Conservation (phyloP, 1,140 invertebrate genomes). For the Goniozus legneri region DNA sequence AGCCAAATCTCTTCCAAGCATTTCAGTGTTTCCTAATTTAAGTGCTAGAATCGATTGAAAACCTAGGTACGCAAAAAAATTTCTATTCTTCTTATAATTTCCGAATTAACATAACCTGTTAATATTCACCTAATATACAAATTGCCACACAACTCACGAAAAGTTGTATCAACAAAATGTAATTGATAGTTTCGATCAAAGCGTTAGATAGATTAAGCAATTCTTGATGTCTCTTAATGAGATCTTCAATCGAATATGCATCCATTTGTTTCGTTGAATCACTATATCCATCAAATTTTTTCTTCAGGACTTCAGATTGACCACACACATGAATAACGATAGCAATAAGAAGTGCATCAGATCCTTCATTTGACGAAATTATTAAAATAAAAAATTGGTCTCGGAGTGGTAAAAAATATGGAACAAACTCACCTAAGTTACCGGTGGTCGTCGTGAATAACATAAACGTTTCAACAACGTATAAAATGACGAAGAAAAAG, state of each 20-base stretch:
- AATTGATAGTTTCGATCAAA: slow-evolving; percentile 6
- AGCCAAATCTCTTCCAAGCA: slow-evolving; percentile 6
- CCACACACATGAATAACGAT: slow-evolving; percentile 20
- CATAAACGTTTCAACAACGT: background rate
- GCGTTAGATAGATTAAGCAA: slow-evolving; percentile 4
- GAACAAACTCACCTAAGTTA: slow-evolving; percentile 14
- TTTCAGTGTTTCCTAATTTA: background rate
- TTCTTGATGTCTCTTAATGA: slow-evolving; percentile 8
- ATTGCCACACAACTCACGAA: slow-evolving; percentile 15
- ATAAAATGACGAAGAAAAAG: background rate
- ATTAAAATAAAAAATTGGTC: background rate
- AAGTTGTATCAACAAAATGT: slow-evolving; percentile 9
- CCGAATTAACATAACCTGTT: too few species aligned
- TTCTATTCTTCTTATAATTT: too few species aligned
- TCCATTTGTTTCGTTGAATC: background rate
- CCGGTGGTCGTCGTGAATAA: background rate
- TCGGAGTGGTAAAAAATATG: background rate
- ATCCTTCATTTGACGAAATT: slow-evolving; percentile 10
- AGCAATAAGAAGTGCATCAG: slow-evolving; percentile 14
- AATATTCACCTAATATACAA: slow-evolving; percentile 14
- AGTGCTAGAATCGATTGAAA: slow-evolving; percentile 21
- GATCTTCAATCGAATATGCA: background rate
- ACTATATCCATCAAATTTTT: background rate
- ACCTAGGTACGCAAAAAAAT: slow-evolving; percentile 13
- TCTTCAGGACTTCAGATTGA: slow-evolving; percentile 13